These are phyloP conservation scores for Temnothorax rugatulus DNA, from an alignment of 2,888 invertebrate genomes.

Conservation along the genomic window DNA sequence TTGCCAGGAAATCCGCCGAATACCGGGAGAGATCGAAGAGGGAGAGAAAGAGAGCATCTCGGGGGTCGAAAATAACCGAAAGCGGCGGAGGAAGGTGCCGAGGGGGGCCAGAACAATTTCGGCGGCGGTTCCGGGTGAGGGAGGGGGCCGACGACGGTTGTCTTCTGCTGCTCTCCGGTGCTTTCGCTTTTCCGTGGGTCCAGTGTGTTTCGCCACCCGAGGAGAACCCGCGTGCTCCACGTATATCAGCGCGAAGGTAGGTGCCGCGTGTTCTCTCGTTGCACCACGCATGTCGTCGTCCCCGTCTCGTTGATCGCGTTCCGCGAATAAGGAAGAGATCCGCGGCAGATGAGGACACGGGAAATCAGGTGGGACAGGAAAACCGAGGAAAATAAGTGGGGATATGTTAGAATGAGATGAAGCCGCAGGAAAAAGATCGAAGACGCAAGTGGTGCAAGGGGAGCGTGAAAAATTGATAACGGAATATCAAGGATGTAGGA, in stretches of 20 bases:
- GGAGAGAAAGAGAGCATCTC: slow-evolving; percentile 40
- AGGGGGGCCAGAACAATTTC: slow-evolving; percentile 60
- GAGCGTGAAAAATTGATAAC: background rate
- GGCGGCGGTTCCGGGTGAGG: slow-evolving; percentile 62
- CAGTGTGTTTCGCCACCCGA: slow-evolving; percentile 81
- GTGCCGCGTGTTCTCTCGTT: slow-evolving; percentile 57
- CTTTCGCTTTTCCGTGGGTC: slow-evolving; percentile 81
- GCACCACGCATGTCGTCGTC: slow-evolving; percentile 20
- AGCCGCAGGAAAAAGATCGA: background rate
- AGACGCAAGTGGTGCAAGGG: background rate
- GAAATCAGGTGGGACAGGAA: background rate
- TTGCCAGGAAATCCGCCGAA: slow-evolving; percentile 68
- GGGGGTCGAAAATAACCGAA: slow-evolving; percentile 74
- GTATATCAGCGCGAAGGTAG: slow-evolving; percentile 74
- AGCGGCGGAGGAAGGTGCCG: slow-evolving; percentile 58
- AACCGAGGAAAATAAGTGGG: background rate
- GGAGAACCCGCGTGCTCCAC: slow-evolving; percentile 75
- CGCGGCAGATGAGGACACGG: background rate
- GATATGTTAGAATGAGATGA: background rate
- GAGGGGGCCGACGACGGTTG: slow-evolving; percentile 65
- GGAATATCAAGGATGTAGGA: background rate
- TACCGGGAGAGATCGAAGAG: slow-evolving; percentile 47
- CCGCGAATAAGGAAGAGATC: background rate
- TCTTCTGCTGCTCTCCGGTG: slow-evolving; percentile 69
- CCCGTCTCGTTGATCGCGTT: slow-evolving; percentile 36